Base-by-base conservation (phyloP, 1,140 invertebrate species). In the Antheraea pernyi region DNA sequence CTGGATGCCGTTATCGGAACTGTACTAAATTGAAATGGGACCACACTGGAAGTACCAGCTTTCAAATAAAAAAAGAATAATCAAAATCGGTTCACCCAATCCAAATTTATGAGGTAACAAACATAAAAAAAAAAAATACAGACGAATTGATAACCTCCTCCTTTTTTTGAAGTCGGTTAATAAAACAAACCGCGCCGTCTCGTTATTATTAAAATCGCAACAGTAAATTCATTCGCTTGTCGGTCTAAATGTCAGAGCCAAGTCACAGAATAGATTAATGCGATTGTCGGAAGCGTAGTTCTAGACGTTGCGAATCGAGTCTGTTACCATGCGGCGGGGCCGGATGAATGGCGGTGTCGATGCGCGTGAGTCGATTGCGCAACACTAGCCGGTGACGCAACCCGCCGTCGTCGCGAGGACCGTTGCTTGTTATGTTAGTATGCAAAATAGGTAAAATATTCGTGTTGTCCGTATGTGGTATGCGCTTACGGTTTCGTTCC, bases 391-490 rank as follows among this genome's bases (percentile, higher is more conserved):
- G 77, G 81, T 91, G 88, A 91, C 88, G 87, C 79, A 87, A 86
- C 79, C 73, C 70, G 82, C 82, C 82, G 81, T 75, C 79, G 70
- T 75, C 22, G 22, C 22, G 22, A 75, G 80, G 86, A 53, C 46
- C 46, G 86, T 89, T 91, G 85, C 83, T 83, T 13, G 46, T 16
- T 42, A 16, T 76, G 82, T 87, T 85, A 83, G 83, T 86, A 91
- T 91, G 86, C 86, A 89, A 85, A 89, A 80, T 83, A 80, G 81
- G 82, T 83, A 77, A 82, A 86, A 86, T 83, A 83, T 84, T 82
- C 82, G 77, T 82, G 80, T 78, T 80, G 79, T 75, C 70, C 46
- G 75, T 71, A 72, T 74, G 69, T 69, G 77, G 75, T 76, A 82
- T 82, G 79, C 73, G 78, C 82, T 79, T 84, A 86, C 86, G 79